Percentiles rank a stretch among this genome's conserved stretches.
Conservation (phyloP, 1,140 invertebrate genomes). For the Drosophila subpulchrella region DNA sequence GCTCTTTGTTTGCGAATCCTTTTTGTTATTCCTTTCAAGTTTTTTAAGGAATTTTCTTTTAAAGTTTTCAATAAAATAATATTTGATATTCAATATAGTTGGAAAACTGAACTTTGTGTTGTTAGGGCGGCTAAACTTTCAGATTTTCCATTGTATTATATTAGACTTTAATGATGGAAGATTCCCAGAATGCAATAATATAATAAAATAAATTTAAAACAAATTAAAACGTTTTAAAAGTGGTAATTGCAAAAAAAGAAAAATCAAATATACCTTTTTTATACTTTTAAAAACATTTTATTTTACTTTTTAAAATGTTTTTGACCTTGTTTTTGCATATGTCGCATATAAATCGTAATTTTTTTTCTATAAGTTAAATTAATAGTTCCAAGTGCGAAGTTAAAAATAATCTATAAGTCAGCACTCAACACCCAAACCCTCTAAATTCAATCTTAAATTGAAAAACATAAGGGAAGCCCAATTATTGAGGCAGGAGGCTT, state of each 20-base stretch:
- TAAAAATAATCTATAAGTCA: neutral
- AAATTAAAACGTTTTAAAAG: neutral
- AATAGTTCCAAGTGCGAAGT: no score
- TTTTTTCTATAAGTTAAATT: no score
- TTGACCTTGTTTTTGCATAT: no score
- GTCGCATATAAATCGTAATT: no score
- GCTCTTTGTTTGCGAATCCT: constrained; percentile 12
- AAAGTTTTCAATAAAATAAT: no score
- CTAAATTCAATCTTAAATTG: neutral
- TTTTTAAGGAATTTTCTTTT: neutral
- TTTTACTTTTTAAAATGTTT: no score
- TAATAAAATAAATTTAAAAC: neutral
- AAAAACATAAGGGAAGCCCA: neutral
- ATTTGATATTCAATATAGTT: neutral
- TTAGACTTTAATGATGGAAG: neutral
- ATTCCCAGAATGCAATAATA: no score
- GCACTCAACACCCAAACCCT: neutral
- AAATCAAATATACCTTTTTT: no score
- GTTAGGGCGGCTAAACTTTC: neutral
- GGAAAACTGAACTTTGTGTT: neutral
- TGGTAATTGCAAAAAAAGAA: no score
- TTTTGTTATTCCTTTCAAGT: constrained; percentile 5
- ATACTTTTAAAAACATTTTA: no score
- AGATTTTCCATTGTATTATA: neutral
- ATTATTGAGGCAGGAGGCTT: no score